phyloP scores from a whole-genome alignment of 2,888 invertebrate species.

The Heliconius ismenius region DNA sequence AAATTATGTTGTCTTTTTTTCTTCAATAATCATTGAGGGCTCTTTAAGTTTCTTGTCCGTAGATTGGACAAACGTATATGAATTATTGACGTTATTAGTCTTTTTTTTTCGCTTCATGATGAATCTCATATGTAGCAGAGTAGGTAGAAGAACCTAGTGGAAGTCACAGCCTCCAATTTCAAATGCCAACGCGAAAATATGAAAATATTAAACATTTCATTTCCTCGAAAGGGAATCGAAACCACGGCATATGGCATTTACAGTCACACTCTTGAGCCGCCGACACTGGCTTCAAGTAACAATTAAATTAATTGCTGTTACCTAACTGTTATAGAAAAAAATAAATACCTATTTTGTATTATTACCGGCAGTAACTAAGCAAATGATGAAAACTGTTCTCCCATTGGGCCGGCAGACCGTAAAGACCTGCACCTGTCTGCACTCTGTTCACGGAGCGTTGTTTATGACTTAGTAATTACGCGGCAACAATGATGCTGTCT shows the following conservation, averaged over 20 bases:
- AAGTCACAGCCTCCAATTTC: no score
- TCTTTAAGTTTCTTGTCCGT: slow-evolving; percentile 24
- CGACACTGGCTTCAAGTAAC: background rate
- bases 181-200: no score
- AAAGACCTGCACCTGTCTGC: slow-evolving; percentile 14
- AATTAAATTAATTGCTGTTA: background rate
- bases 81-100: slow-evolving; percentile 25
- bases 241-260: no score
- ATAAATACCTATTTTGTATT: background rate
- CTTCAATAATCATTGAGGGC: slow-evolving; percentile 34
- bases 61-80: slow-evolving; percentile 30
- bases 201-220: no score
- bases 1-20: slow-evolving; percentile 39
- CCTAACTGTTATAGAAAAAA: background rate
- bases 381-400: background rate
- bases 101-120: background rate
- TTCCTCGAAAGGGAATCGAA: no score
- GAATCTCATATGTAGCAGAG: background rate
- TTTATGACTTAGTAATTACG: slow-evolving; percentile 8
- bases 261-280: no score
- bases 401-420: background rate
- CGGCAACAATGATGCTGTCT: background rate
- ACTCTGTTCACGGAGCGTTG: background rate
- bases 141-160: no score
- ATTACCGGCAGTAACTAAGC: background rate